Percentiles rank a stretch among this genome's conserved stretches.
Evolutionary conservation across 2,113 vertebrate species (phyloP).

Genomic region (Merops nubicus): DNA sequence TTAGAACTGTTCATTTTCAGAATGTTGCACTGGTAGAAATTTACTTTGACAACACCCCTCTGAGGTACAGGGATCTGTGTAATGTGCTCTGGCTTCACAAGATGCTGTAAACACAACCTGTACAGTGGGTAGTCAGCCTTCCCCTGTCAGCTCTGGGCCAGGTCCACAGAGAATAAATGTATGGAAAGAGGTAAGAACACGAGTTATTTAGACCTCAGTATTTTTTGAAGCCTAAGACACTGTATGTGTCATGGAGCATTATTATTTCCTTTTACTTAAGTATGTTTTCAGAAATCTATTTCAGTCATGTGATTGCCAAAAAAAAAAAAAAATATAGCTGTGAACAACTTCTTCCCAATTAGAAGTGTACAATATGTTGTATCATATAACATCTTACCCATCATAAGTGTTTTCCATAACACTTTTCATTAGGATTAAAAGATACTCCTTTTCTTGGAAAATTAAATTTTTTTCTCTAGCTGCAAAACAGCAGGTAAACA

Average conservation of each 20-base stretch:
- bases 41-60: conserved; percentile 42
- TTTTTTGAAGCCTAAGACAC: neutral
- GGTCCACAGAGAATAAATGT: neutral
- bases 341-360: neutral
- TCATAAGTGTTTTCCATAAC: neutral
- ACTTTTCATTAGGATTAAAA: neutral
- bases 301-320: neutral
- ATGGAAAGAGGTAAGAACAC: neutral
- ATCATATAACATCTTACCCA: neutral
- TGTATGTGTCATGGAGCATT: neutral
- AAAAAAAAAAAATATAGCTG: neutral
- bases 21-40: neutral
- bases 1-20: conserved; percentile 35
- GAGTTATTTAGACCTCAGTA: neutral
- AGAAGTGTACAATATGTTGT: neutral
- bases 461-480: neutral
- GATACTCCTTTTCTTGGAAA: neutral
- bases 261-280: neutral
- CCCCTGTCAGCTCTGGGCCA: neutral
- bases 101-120: neutral
- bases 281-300: neutral
- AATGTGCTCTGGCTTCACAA: conserved; percentile 16
- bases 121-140: neutral
- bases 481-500: neutral
- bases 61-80: neutral